A percentile compares a stretch with the other conserved stretches of the same genome.
phyloP scores from a whole-genome alignment of 2,888 invertebrate genomes.

The Meandrusa payeni region DNA sequence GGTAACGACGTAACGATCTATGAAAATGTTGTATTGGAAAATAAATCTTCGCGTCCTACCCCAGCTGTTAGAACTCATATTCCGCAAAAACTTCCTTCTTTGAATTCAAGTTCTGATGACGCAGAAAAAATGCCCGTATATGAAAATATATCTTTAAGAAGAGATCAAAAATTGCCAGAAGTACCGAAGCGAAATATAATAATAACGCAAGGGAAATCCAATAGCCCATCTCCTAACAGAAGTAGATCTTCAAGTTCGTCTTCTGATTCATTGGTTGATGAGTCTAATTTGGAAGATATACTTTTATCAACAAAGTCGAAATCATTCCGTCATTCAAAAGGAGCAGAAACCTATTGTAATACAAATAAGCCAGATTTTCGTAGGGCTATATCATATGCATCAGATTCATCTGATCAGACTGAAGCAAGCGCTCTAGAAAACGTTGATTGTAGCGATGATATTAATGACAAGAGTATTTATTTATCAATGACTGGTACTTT shows the following conservation, averaged over 20 bases:
- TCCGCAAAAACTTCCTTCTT: constrained; percentile 43
- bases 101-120: too few species aligned
- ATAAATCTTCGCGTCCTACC: constrained; percentile 44
- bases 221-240: constrained; percentile 40
- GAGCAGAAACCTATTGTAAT: constrained; percentile 37
- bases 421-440: constrained; percentile 73
- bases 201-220: constrained; percentile 36
- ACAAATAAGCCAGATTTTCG: constrained; percentile 46
- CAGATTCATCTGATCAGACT: constrained; percentile 59
- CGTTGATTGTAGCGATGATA: constrained; percentile 64
- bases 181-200: constrained; percentile 51
- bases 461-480: constrained; percentile 50
- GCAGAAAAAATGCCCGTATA: too few species aligned
- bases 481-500: constrained; percentile 68
- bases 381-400: constrained; percentile 57
- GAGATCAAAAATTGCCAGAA: constrained; percentile 46
- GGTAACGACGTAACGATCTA: constrained; percentile 51
- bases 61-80: constrained; percentile 63
- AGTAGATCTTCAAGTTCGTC: constrained; percentile 65
- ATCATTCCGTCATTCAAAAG: constrained; percentile 61
- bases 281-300: constrained; percentile 72
- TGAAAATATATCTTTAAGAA: constrained; percentile 56
- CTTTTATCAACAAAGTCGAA: constrained; percentile 68
- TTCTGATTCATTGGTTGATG: constrained; percentile 69
- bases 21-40: constrained; percentile 54